Conservation (phyloP, 2,888 invertebrate genomes). For the Platycnemis pennipes region DNA sequence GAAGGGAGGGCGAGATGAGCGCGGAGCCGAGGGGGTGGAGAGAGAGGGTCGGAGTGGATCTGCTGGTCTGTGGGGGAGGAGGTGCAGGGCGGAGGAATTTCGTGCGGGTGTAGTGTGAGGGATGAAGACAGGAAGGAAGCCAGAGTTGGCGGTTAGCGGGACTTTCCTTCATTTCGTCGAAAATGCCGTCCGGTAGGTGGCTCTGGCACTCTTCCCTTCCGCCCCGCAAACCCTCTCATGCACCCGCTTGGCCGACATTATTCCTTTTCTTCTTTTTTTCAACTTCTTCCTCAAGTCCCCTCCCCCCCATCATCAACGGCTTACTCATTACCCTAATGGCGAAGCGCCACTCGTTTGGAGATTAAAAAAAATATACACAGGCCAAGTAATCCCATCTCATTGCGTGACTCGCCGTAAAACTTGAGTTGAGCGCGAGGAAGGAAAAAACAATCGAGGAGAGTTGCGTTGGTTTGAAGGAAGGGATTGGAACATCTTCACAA, state of each 20-base stretch:
- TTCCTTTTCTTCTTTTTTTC: background rate
- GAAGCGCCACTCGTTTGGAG: background rate
- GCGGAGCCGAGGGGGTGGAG: background rate
- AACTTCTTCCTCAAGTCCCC: background rate
- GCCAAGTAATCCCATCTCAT: background rate
- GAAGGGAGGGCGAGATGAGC: background rate
- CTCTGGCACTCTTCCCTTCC: background rate
- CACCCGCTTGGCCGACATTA: background rate
- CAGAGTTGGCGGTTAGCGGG: background rate
- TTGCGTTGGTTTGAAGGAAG: background rate
- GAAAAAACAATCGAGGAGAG: background rate
- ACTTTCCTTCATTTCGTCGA: background rate
- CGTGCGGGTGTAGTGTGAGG: background rate
- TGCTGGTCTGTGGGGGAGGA: background rate
- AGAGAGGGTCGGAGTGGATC: background rate
- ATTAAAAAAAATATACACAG: background rate
- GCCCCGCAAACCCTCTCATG: background rate
- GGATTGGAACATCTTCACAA: background rate
- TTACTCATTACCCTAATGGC: constrained; percentile 51
- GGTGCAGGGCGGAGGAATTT: no score
- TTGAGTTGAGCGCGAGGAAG: background rate
- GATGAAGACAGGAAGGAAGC: background rate
- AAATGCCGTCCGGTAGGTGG: background rate
- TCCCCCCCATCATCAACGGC: background rate
- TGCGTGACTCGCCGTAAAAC: background rate